Evolutionary conservation across 2,113 vertebrate genomes (phyloP).

Genomic region (Myiopsitta monachus): DNA sequence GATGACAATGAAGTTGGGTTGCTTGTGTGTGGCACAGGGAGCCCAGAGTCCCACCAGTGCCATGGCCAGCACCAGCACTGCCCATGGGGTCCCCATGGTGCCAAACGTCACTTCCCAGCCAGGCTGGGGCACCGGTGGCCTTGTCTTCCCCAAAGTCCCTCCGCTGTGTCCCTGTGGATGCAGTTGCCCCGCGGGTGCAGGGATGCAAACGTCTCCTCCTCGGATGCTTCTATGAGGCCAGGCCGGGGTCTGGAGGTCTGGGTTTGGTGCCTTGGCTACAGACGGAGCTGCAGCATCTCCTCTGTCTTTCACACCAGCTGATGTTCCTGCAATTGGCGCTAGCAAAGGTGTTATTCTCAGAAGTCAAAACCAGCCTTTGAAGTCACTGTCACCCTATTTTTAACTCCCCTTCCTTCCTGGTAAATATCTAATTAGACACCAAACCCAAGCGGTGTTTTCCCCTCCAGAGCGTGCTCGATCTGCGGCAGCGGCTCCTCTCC

Average conservation of each 20-base stretch:
- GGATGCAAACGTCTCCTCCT: background rate
- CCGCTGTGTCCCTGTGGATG: background rate
- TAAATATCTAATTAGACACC: constrained; percentile 45
- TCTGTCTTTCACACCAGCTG: background rate
- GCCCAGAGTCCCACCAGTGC: constrained; percentile 54
- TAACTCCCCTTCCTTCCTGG: constrained; percentile 31
- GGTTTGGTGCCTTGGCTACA: background rate
- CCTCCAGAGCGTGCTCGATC: background rate
- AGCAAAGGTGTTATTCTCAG: constrained; percentile 53
- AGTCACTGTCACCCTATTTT: constrained; percentile 49
- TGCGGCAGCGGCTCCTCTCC: background rate
- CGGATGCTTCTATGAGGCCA: fast-evolving
- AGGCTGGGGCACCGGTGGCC: fast-evolving
- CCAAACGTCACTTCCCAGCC: background rate
- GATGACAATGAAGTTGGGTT: constrained; percentile 89
- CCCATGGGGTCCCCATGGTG: constrained; percentile 63
- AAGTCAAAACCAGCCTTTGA: constrained; percentile 54
- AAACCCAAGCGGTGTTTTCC: background rate
- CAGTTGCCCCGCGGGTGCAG: fast-evolving
- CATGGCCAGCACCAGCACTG: constrained; percentile 47
- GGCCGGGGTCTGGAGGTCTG: background rate
- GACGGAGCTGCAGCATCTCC: background rate
- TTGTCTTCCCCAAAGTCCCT: background rate
- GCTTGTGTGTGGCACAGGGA: background rate
- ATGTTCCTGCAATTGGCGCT: background rate